Evolutionary conservation across 92 coral and sea anemone species (phyloP), one percentile per base, ranked within the genome.

Genomic region (Actinostola sp.): DNA sequence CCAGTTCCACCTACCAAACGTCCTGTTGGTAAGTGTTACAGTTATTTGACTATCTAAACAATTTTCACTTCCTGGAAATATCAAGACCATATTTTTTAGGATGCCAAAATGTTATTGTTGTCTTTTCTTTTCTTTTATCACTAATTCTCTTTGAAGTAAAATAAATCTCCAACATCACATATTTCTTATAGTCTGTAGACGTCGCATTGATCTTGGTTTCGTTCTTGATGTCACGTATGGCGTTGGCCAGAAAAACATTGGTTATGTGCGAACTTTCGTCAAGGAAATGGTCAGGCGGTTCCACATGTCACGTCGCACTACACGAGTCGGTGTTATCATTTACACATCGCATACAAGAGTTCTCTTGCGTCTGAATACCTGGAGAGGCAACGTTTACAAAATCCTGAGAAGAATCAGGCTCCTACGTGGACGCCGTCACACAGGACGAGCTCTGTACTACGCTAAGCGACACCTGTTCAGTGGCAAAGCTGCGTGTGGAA

Each of bases 231-330:
- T 76, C 38, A 61, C 84, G 3, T 28, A 82, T 4, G 41, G 54
- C 32, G 69, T 77, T 24, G 72, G 84, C 13, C 33, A 27, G 31
- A 24, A 39, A 5, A 78, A 82, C 51, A 79, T 87, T 12, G 45
- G 30, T 2, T 74, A 79, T 21, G 70, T 85, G 2, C 51, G 75
- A 28, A 60, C 65, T 12, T 79, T 81, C 72, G 85, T 87, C 11
- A 86, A 83, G 63, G 89, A 87, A 44, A 76, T 85, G 45, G 77
- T 78, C 27, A 72, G 92, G 12, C 84, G 86, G 17, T 82, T 82
- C 61, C 65, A 67, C 26, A 63, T 90, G 56, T 67, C 84, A 41
- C n/a, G 49, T 0, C 70, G 81, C 2, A 79, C 62, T 20, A 82
- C 88, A 42, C 76, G 88, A 34, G 67, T 81, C 45, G 96, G 92